A percentile compares a stretch with the other conserved stretches of the same genome.
These are phyloP conservation scores for Phocoena phocoena DNA, from an alignment of 2,113 vertebrate genomes.

Conservation along the genomic window DNA sequence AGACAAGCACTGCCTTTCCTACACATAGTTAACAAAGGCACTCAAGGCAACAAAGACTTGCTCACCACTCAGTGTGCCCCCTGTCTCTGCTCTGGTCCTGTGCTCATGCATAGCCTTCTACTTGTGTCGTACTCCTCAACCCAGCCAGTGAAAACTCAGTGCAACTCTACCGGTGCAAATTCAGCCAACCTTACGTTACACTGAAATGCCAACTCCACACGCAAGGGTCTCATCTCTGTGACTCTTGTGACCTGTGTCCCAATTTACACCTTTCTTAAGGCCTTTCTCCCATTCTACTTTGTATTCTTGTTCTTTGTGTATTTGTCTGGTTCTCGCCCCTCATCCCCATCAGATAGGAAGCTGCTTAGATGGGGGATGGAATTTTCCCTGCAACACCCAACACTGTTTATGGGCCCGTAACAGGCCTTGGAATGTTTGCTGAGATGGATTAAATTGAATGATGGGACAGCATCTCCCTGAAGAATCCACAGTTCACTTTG, in stretches of 20 bases:
- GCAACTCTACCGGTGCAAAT: neutral
- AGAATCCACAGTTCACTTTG: neutral
- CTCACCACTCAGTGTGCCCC: neutral
- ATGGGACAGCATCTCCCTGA: neutral
- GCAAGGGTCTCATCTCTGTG: neutral
- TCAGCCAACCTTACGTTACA: neutral
- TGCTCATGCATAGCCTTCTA: neutral
- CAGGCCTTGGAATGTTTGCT: neutral
- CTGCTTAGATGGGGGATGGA: neutral
- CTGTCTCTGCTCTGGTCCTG: neutral
- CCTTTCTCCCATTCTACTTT: neutral
- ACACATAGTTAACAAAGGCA: neutral
- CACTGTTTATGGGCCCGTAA: neutral
- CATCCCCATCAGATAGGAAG: neutral
- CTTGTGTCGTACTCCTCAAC: neutral
- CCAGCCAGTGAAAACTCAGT: neutral
- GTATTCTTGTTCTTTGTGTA: neutral
- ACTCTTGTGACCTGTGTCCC: neutral
- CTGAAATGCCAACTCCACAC: neutral
- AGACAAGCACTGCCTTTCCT: neutral
- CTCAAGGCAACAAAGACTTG: neutral
- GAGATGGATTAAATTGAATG: neutral
- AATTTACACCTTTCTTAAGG: neutral
- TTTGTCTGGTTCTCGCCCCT: neutral
- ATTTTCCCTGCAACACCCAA: neutral